These are phyloP conservation scores for Bufotes viridis DNA, from an alignment of 2,797 vertebrate genomes.

Conservation along the genomic window DNA sequence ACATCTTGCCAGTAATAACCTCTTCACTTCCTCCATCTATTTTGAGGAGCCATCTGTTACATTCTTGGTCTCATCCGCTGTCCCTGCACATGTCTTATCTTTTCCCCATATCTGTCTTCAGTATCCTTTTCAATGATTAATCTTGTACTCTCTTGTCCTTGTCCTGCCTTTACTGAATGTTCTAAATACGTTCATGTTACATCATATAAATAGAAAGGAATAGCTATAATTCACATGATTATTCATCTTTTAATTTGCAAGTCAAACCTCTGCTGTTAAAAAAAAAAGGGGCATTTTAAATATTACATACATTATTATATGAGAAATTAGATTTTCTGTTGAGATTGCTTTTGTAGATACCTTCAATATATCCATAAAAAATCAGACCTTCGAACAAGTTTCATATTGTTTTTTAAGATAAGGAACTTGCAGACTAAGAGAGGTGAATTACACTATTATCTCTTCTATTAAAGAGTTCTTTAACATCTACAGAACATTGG, in stretches of 20 bases:
- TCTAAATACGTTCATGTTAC: not conserved
- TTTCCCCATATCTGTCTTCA: slow-evolving; percentile 3
- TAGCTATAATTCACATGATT: not conserved
- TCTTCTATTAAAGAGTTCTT: slow-evolving; percentile 52
- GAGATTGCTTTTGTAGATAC: not conserved
- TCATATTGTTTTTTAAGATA: slow-evolving; percentile 27
- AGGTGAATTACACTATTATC: slow-evolving; percentile 54
- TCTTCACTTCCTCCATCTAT: slow-evolving; percentile 28
- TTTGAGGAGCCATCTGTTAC: slow-evolving; percentile 58
- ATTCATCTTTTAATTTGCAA: not conserved
- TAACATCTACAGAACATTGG: slow-evolving; percentile 57
- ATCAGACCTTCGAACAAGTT: slow-evolving; percentile 16
- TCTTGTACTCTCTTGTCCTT: not conserved
- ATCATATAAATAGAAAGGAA: not conserved
- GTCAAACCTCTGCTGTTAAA: not conserved
- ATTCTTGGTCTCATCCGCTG: slow-evolving; percentile 46
- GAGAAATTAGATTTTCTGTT: not conserved
- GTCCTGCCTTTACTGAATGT: not conserved
- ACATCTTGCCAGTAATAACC: slow-evolving; percentile 45
- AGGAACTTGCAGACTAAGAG: slow-evolving; percentile 26
- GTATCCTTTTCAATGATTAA: not conserved
- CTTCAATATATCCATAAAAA: slow-evolving; percentile 17
- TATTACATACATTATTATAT: not conserved
- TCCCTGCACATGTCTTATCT: not conserved
- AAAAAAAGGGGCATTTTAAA: not conserved